Base-by-base conservation (phyloP, 1,140 invertebrate genomes). In the Tetramorium alpestre region DNA sequence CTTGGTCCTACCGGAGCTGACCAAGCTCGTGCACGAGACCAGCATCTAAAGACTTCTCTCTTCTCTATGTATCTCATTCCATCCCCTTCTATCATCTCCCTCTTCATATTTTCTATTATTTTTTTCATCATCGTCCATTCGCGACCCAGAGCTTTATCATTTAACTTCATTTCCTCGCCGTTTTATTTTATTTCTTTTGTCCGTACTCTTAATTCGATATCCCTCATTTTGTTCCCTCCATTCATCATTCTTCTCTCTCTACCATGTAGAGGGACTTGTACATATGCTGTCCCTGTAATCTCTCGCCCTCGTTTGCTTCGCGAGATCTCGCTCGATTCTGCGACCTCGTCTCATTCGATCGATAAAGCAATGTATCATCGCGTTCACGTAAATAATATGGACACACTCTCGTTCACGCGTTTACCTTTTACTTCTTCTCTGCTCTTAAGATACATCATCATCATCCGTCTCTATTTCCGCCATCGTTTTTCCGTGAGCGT, bases 11-110 rank as follows among this genome's bases (percentile, higher is more conserved):
- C 96, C 96, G 90, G 96, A 97, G 91, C 94, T 97, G 92, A 96
- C 96, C 75, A 97, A 97, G 95, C 96, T 97, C 92, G 96, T 97
- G 92, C 97, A 97, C 95, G 97, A 97, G 93, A 97, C 97, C 88
- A 97, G 97, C 94, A 97, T 97, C 91, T 97, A 96, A 96, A 89
- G 73, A 75, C 3, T 60, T 28, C 33, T 60, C 13, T 70, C 18
- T 73, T 73, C 51, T 56, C 8, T 64, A 16, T 44, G n/a, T 64
- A 73, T 72, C 58, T 77, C 77, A 70, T 86, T 81, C 58, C 41
- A 75, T 38, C 41, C 7, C 25, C 10, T 38, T 49, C 38, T 25
- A 18, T 44, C 5, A 33, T 4, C 33, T 33, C 2, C 18, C 41
- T 58, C 28, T 41, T 10, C 11, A 3, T 22, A 7, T 64, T 56